Base-by-base conservation (phyloP, 2,888 invertebrate genomes). In the Acanthacorydalis orientalis region DNA sequence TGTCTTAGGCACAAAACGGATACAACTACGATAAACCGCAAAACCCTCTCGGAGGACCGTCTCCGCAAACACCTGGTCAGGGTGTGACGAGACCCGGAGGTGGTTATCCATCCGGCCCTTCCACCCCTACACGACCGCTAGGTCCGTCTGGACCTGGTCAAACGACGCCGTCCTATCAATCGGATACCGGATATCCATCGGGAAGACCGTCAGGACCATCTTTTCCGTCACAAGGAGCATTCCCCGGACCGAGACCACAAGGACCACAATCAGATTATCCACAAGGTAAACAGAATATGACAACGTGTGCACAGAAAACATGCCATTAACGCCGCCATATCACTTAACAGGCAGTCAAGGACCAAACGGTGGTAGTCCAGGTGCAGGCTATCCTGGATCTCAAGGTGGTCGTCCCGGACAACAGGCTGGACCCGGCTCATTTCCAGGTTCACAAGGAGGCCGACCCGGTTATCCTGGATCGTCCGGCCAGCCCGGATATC, bases 1-100 rank as follows among this genome's bases (percentile, higher is more conserved):
- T 42, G 2, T 7, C 8, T 34, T 53, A 78, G 78, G 75, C 73
- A 47, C 83, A 85, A 69, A 75, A 72, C 59, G 84, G 85, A 15
- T 87, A 87, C 60, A 77, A 75, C 52, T 87, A 87, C 64, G 78
- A 78, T 52, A 73, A 77, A 51, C 86, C 84, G 7, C 71, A 72
- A 44, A 72, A 75, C 55, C 77, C 77, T 1, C 72, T 81, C 54
- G 50, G 52, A 40, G 49, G 52, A 14, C 50, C 53, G 8, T 43
- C 43, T 42, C 51, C 53, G 31, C 39, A 49, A 14, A 39, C 50
- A 3, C 41, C 49, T 14, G 51, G 51, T 49, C 42, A 44, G 41
- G 10, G 44, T 32, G 44, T 51, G 48, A 14, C 50, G 32, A 42
- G 48, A 31, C 50, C 52, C 16, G 23, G 23, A 23, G 49, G 49